Percentiles rank a stretch among this genome's conserved stretches.
Conservation (phyloP, 2,113 vertebrate genomes). For the Dicrurus megarhynchus region DNA sequence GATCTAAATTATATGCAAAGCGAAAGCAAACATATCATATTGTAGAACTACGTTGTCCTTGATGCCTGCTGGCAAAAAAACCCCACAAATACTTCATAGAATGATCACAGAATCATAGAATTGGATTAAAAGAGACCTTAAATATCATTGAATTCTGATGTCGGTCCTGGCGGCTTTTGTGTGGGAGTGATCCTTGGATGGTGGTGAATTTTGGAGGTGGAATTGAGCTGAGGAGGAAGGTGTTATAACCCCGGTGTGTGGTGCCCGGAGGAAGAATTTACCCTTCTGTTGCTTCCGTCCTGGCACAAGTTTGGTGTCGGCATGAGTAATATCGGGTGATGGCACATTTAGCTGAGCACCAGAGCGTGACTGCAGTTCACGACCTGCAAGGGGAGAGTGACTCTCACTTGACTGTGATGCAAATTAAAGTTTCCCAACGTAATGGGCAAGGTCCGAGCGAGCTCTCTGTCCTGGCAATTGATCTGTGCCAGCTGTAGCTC, state of each 20-base stretch:
- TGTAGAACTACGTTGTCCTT: background rate
- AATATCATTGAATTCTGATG: no score
- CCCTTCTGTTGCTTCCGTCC: background rate
- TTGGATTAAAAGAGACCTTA: background rate
- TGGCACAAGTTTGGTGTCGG: background rate
- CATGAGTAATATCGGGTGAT: accelerated
- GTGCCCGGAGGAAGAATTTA: background rate
- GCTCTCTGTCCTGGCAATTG: background rate
- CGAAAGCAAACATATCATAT: background rate
- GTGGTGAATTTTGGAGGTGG: background rate
- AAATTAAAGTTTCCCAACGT: background rate
- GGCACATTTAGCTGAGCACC: no score
- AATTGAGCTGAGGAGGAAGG: background rate
- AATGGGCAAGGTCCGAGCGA: background rate
- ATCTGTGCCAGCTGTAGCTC: background rate
- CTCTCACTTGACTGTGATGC: background rate
- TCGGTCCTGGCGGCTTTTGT: background rate
- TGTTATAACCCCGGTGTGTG: background rate
- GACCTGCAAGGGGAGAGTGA: background rate
- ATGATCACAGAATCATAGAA: background rate
- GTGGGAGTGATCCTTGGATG: background rate
- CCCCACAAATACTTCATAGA: background rate
- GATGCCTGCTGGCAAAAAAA: background rate
- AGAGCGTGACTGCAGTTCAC: background rate
- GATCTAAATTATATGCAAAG: background rate